A percentile compares a stretch with the other conserved stretches of the same genome.
These are phyloP conservation scores for Meta bourneti DNA, from an alignment of 2,888 invertebrate species.

Conservation along the genomic window DNA sequence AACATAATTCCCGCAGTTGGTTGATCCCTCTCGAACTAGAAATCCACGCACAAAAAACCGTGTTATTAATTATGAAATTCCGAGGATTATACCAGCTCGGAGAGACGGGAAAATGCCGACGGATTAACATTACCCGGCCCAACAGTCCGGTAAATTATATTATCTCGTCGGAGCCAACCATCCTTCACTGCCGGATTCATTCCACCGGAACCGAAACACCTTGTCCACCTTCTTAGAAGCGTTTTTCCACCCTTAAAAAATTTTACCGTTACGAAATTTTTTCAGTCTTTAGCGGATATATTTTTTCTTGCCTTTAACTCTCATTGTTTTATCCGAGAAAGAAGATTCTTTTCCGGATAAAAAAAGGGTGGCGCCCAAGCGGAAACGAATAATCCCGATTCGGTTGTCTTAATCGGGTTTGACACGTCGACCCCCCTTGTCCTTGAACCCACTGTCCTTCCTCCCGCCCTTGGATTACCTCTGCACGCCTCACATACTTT, in stretches of 20 bases:
- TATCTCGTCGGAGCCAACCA: not conserved
- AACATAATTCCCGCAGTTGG: not conserved
- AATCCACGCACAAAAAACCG: not conserved
- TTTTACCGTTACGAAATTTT: not conserved
- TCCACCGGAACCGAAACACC: not conserved
- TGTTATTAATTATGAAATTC: not conserved
- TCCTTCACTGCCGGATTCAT: not conserved
- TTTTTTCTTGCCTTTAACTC: conserved; percentile 1
- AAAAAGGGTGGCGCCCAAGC: not conserved
- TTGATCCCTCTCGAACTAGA: not conserved
- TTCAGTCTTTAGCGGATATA: not conserved
- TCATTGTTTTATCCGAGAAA: not conserved
- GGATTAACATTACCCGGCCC: not conserved
- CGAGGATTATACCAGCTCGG: not conserved
- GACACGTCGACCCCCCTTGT: not conserved
- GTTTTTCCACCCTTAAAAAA: not conserved
- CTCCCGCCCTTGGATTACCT: not conserved
- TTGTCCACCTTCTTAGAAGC: not conserved
- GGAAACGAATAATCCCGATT: conserved; percentile 7
- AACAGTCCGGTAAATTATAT: not conserved
- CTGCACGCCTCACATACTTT: not conserved
- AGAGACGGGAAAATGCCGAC: not conserved
- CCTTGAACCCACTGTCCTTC: too few relatives aligned
- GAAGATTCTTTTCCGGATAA: not conserved
- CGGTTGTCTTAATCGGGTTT: conserved; percentile 9